Evolutionary conservation across 1,140 invertebrate species (phyloP).

Genomic region (Drosophila tani): DNA sequence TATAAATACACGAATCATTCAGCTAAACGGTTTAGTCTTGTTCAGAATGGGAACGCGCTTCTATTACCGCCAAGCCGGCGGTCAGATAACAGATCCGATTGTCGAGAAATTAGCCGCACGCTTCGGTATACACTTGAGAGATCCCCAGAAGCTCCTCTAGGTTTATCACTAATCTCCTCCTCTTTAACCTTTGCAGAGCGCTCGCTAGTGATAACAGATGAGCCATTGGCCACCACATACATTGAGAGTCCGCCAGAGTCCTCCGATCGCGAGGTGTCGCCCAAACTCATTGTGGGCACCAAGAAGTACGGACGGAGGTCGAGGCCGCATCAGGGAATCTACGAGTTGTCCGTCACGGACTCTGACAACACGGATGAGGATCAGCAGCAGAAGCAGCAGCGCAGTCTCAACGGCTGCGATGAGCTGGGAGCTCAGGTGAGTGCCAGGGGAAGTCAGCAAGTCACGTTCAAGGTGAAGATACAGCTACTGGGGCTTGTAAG

Average conservation of each 20-base stretch:
- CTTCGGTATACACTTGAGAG: slow-evolving; percentile 58
- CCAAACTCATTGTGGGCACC: slow-evolving; percentile 90
- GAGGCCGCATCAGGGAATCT: slow-evolving; percentile 84
- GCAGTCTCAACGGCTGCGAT: slow-evolving; percentile 53
- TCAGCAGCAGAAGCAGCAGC: slow-evolving; percentile 61
- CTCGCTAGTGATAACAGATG: slow-evolving; percentile 74
- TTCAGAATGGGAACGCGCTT: slow-evolving; percentile 71
- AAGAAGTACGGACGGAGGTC: slow-evolving; percentile 92
- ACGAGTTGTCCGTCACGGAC: slow-evolving; percentile 73
- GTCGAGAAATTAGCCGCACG: slow-evolving; percentile 76
- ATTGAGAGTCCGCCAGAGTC: slow-evolving; percentile 86
- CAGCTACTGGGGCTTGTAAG: slow-evolving; percentile 2
- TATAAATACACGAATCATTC: slow-evolving; percentile 32
- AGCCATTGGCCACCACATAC: slow-evolving; percentile 44
- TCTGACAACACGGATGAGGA: slow-evolving; percentile 80
- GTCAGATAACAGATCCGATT: slow-evolving; percentile 79
- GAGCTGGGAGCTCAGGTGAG: slow-evolving; percentile 62
- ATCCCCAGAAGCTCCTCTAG: not conserved
- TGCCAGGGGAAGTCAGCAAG: not conserved
- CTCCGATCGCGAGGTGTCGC: slow-evolving; percentile 89
- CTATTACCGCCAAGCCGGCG: slow-evolving; percentile 77
- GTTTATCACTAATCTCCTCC: slow-evolving; percentile 7
- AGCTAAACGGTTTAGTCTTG: slow-evolving; percentile 12
- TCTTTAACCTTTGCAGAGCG: slow-evolving; percentile 63
- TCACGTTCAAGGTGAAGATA: slow-evolving; percentile 8